A percentile compares a stretch with the other conserved stretches of the same genome.
phyloP scores from a whole-genome alignment of 2,888 invertebrate genomes.

The Lepidochrysops patricia region DNA sequence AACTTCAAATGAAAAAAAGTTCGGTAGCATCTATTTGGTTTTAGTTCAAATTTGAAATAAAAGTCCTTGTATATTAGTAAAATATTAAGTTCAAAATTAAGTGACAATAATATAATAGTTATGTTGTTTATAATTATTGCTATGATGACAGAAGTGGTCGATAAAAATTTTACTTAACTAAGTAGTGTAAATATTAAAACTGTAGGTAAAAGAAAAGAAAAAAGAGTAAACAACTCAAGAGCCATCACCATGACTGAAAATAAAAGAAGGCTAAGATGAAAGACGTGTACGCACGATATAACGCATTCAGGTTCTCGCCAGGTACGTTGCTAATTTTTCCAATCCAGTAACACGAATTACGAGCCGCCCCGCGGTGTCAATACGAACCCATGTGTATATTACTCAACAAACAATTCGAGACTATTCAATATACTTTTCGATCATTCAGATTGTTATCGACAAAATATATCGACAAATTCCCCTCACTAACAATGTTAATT shows the following conservation, averaged over 20 bases:
- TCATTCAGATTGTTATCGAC: constrained; percentile 56
- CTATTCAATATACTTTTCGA: constrained; percentile 62
- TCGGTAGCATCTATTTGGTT: neutral
- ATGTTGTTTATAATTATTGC: neutral
- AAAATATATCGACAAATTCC: constrained; percentile 21
- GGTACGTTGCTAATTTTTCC: constrained; percentile 23
- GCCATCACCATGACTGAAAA: constrained; percentile 9
- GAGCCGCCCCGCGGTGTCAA: constrained; percentile 56
- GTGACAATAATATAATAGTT: too few relatives aligned
- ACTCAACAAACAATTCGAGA: constrained; percentile 56
- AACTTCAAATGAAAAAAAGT: neutral
- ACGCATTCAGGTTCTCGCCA: constrained; percentile 18
- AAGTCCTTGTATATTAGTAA: neutral
- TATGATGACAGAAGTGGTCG: too few relatives aligned
- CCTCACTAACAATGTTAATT: constrained; percentile 15
- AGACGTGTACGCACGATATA: constrained; percentile 11
- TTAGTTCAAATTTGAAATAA: neutral
- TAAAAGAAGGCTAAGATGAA: constrained; percentile 9
- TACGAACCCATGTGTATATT: constrained; percentile 62
- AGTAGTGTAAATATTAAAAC: neutral
- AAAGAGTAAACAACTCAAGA: neutral
- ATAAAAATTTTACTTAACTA: neutral
- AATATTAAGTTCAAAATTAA: neutral
- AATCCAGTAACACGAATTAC: constrained; percentile 34
- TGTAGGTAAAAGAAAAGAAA: neutral